These are phyloP conservation scores for Caenorhabditis drosophilae DNA, from an alignment of 2,888 invertebrate genomes.

Conservation along the genomic window DNA sequence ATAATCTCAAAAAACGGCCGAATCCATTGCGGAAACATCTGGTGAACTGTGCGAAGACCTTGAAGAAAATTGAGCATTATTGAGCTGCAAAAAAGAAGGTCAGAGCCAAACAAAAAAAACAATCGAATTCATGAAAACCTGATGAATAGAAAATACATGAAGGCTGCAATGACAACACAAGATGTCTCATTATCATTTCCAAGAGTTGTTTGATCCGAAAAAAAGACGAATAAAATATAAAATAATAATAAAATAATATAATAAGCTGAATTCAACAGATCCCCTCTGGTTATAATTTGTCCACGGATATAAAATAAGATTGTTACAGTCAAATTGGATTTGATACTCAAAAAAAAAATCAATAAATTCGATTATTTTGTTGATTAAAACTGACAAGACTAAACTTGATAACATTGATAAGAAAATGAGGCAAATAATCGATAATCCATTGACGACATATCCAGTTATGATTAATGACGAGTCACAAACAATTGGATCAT, in stretches of 20 bases:
- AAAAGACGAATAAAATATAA: conserved; percentile 18
- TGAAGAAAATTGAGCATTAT: conserved; percentile 43
- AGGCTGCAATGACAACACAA: conserved; percentile 33
- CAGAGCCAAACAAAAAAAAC: no score
- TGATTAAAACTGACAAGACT: conserved; percentile 21
- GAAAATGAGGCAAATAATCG: conserved; percentile 25
- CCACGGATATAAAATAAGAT: conserved; percentile 12
- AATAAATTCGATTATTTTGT: no score
- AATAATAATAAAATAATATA: conserved; percentile 16
- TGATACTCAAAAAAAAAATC: conserved; percentile 14
- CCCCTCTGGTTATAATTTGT: conserved; percentile 5
- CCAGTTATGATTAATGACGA: conserved; percentile 22
- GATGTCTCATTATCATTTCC: conserved; percentile 2
- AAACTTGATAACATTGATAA: conserved; percentile 10
- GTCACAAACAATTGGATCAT: conserved; percentile 39
- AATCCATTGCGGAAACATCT: conserved; percentile 15
- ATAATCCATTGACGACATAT: conserved; percentile 29
- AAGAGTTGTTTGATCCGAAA: conserved; percentile 15
- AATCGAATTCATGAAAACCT: conserved; percentile 22
- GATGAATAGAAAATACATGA: conserved; percentile 32
- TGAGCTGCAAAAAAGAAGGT: conserved; percentile 39
- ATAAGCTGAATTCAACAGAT: conserved; percentile 13
- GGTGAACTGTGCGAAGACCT: conserved; percentile 36
- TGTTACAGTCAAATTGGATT: neutral
- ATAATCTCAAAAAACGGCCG: conserved; percentile 20